phyloP scores from a whole-genome alignment of 2,113 vertebrate genomes.

The Sebastes schlegelii region DNA sequence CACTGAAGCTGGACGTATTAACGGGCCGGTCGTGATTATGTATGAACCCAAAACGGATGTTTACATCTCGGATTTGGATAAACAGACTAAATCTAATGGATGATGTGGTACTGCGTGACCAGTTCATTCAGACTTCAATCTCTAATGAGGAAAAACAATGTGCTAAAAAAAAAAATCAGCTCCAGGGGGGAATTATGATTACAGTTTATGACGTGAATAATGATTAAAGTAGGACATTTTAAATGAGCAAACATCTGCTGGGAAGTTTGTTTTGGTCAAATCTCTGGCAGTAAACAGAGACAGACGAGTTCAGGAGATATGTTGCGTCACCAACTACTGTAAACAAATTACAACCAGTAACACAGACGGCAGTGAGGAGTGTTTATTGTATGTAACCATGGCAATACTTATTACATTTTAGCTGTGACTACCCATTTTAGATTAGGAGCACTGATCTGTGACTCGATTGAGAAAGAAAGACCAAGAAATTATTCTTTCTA shows the following conservation, averaged over 20 bases:
- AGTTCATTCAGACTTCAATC: conserved; percentile 7
- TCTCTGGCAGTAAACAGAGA: conserved; percentile 19
- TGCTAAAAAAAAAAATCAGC: conserved; percentile 13
- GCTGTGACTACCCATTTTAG: neutral
- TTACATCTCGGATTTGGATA: conserved; percentile 62
- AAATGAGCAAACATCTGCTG: conserved; percentile 40
- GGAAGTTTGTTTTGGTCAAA: conserved; percentile 32
- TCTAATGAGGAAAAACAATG: conserved; percentile 39
- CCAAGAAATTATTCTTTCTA: neutral
- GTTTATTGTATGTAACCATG: conserved; percentile 16
- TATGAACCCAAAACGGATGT: conserved; percentile 60
- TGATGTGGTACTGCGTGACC: conserved; percentile 11
- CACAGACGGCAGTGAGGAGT: neutral
- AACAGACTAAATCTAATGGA: conserved; percentile 53
- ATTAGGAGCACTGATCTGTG: neutral
- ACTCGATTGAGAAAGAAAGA: neutral
- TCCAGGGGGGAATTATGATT: conserved; percentile 10
- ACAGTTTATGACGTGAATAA: conserved; percentile 33
- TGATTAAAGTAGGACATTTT: conserved; percentile 19
- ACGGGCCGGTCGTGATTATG: conserved; percentile 38
- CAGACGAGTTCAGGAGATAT: neutral
- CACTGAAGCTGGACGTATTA: conserved; percentile 45
- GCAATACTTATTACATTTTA: neutral
- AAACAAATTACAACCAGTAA: conserved; percentile 20
- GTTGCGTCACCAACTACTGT: neutral